phyloP scores from a whole-genome alignment of 2,888 invertebrate genomes.

The Limnephilus auricula region DNA sequence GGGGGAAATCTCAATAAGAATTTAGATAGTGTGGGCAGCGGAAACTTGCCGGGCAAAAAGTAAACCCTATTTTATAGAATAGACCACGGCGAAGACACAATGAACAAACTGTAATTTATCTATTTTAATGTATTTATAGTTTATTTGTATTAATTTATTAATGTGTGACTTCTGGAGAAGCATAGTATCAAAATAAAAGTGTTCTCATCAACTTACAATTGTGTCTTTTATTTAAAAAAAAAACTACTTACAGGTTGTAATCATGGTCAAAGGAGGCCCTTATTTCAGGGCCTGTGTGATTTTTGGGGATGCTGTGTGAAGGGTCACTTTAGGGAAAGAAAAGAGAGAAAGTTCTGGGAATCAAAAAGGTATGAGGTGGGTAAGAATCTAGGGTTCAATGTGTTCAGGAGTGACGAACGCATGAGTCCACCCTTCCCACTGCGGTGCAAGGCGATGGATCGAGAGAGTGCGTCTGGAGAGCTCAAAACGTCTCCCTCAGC shows the following conservation, averaged over 20 bases:
- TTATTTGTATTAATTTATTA: not conserved
- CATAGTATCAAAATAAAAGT: conserved; percentile 10
- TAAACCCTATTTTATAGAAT: not conserved
- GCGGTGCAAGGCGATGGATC: no score
- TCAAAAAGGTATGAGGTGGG: no score
- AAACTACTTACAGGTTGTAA: not conserved
- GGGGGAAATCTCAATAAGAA: conserved; percentile 74
- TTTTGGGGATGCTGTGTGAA: no score
- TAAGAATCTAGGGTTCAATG: no score
- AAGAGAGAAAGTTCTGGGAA: no score
- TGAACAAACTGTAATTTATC: not conserved
- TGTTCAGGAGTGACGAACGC: no score
- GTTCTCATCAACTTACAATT: not conserved
- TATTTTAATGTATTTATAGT: not conserved
- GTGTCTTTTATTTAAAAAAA: conserved; percentile 11
- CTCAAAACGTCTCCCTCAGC: no score
- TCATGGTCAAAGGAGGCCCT: no score
- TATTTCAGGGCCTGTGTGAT: no score
- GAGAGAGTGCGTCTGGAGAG: no score
- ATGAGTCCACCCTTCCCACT: no score
- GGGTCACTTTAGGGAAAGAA: no score
- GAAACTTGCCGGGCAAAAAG: conserved; percentile 65
- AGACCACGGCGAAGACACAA: not conserved
- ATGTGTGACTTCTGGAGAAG: not conserved
- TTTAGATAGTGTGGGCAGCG: conserved; percentile 67